Percentiles rank a stretch among this genome's conserved stretches.
Evolutionary conservation across 2,888 invertebrate species (phyloP).

Genomic region (Melipona bicolor): DNA sequence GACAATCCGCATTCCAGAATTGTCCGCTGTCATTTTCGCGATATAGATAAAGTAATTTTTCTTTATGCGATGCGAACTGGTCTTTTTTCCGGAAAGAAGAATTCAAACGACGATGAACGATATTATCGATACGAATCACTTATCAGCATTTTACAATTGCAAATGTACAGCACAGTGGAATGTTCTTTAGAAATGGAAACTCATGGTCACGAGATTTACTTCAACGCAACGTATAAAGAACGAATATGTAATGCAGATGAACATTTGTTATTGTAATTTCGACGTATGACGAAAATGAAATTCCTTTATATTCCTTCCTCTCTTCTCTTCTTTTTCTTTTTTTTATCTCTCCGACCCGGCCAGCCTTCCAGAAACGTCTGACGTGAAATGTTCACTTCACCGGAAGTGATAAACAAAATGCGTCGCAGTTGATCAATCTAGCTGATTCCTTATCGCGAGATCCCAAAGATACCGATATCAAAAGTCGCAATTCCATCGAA

Average conservation of each 20-base stretch:
- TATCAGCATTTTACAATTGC: too few relatives aligned
- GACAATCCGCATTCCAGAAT: too few relatives aligned
- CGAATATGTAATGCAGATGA: neutral
- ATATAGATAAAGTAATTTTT: neutral
- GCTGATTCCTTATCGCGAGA: neutral
- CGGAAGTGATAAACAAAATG: neutral
- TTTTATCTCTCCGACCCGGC: too few relatives aligned
- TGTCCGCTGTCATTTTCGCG: constrained; percentile 1
- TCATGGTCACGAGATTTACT: constrained; percentile 18
- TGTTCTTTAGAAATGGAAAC: neutral
- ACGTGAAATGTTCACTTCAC: neutral
- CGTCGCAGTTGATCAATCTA: neutral
- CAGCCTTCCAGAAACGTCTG: too few relatives aligned
- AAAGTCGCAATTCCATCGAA: neutral
- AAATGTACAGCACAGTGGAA: too few relatives aligned
- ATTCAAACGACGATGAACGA: neutral
- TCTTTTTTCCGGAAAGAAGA: neutral
- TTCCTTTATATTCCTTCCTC: neutral
- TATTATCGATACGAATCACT: neutral
- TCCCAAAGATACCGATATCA: constrained; percentile 8
- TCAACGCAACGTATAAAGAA: constrained; percentile 3
- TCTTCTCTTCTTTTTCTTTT: neutral
- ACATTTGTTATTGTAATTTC: neutral
- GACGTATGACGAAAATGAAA: neutral
- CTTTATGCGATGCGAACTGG: too few relatives aligned